Evolutionary conservation across 2,797 vertebrate genomes (phyloP), one percentile per base, ranked within the genome.

Genomic region (Lepus townsendii): DNA sequence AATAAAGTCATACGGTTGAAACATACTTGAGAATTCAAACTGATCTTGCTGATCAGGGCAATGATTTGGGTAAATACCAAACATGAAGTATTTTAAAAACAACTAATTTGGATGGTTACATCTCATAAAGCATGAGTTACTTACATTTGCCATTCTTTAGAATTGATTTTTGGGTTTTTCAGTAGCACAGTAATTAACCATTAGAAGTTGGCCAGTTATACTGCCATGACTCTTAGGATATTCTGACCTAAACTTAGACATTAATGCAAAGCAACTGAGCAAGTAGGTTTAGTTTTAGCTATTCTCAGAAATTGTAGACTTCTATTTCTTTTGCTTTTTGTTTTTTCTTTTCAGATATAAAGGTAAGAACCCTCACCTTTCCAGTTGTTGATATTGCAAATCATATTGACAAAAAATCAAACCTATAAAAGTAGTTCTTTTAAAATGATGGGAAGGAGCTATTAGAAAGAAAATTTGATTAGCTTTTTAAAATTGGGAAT

Each of bases 1-100:
- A 80, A 22, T 63, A 77, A 73, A 50, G 24, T 62, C 65, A 83
- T 13, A 82, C 57, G 35, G 9, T 63, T 91, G 83, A 94, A 91
- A 77, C 32, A 5, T 38, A 57, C 62, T 85, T 26, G 30, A 78
- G 17, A 24, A 54, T 52, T 83, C 63, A 69, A 52, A 88, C 35
- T 62, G 10, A 35, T 38, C 42, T 68, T 82, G 11, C 75, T 95
- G 54, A 80, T 86, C 26, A 42, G 42, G 32, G 24, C 17, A 47
- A 27, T 60, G 72, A 77, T 72, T 68, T 73, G 20, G 50, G 50
- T 83, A 79, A 89, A 32, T 85, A 66, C 6, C 42, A 88, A 47
- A 89, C 9, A 77, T 26, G 17, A 75, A 82, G 22, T 30, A 1
- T 9, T 91, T 71, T 83, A 75, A 42, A 11, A 82, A 57, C 57